phyloP scores from a whole-genome alignment of 2,113 vertebrate species.

The Nestor notabilis region DNA sequence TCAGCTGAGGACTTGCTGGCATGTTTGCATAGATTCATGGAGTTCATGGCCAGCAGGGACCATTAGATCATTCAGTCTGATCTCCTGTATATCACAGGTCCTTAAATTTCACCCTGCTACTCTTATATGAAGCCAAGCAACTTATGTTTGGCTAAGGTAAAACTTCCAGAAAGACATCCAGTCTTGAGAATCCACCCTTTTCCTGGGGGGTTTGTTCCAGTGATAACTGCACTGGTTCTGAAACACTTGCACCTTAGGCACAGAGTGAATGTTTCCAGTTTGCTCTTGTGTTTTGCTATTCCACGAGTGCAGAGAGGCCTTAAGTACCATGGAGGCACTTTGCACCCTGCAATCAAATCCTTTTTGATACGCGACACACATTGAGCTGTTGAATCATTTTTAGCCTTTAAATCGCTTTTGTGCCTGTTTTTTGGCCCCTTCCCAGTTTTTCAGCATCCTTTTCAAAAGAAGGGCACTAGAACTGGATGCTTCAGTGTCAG shows the following conservation, averaged over 20 bases:
- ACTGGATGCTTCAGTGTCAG: neutral
- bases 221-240: conserved; percentile 12
- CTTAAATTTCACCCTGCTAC: conserved; percentile 64
- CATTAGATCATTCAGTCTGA: conserved; percentile 68
- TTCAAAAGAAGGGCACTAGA: neutral
- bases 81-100: conserved; percentile 67
- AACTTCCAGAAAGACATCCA: conserved; percentile 58
- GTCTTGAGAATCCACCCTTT: conserved; percentile 49
- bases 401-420: conserved; percentile 28
- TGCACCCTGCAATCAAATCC: neutral
- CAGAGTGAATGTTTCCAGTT: neutral
- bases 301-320: neutral
- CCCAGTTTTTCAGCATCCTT: conserved; percentile 34
- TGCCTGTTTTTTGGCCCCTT: neutral
- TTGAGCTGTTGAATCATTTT: neutral
- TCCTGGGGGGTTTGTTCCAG: conserved; percentile 27
- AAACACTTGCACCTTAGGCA: neutral
- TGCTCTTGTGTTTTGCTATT: neutral
- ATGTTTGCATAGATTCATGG: conserved; percentile 52
- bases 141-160: conserved; percentile 39
- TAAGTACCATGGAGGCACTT: neutral
- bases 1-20: conserved; percentile 67
- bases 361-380: conserved; percentile 16
- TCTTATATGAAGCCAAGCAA: conserved; percentile 44
- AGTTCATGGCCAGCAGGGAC: conserved; percentile 60